Evolutionary conservation across 2,113 vertebrate genomes (phyloP), one percentile per base, ranked within the genome.

Genomic region (Callocephalon fimbriatum): DNA sequence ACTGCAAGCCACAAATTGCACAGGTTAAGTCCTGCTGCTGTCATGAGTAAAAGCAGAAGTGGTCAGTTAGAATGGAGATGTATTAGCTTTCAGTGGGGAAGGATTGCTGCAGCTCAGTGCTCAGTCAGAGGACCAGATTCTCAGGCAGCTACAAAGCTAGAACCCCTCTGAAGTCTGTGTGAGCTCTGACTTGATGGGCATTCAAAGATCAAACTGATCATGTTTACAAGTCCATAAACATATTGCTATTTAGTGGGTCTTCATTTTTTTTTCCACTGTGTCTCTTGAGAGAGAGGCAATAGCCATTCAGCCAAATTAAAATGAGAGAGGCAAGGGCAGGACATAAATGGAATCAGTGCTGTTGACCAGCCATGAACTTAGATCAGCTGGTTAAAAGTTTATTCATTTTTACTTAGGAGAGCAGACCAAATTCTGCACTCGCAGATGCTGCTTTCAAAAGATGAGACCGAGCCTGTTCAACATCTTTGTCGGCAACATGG

Each of bases 81-180:
- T 45, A n/a, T 91, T 68, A 88, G 23, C 53, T 88, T 81, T 65
- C 80, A 61, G 58, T 17, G 50, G 61, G 51, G 80, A 95, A 79
- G 51, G 74, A 56, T 42, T 88, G 70, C 32, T 93, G 54, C 3
- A 20, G 61, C 61, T 86, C 0, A 0, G 73, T 53, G 25, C 65
- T 93, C 93, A 85, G 15, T 87, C 75, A 70, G 62, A 93, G 51
- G 54, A 65, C 37, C 0, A 0, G 38, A 89, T 77, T 89, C 31
- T 86, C 58, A 71, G 66, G n/a, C 77, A 84, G 70, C 32, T 73
- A 65, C 17, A 74, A 76, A 95, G 38, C 40, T 71, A 81, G 79
- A 92, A 80, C 29, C 35, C 4, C 31, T 88, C 83, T 75, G 73
- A 91, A 92, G 79, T 81, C 82, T 77, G 37, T 4, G 2, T 63